These are phyloP conservation scores for Lithobates sylvaticus DNA, from an alignment of 2,797 vertebrate species.

Conservation along the genomic window DNA sequence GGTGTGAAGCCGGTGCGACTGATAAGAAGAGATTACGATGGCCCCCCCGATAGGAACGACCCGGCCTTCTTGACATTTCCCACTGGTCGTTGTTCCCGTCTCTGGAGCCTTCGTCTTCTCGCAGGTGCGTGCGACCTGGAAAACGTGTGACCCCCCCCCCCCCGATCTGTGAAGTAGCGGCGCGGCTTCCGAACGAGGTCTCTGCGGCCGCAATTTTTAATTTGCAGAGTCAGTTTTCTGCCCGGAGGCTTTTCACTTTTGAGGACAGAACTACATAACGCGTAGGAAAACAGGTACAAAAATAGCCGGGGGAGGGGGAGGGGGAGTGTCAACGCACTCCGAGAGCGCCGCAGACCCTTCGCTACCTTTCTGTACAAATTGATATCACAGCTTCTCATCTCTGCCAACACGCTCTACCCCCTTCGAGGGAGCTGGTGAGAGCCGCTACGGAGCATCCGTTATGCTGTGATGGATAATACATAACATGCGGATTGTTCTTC, in stretches of 20 bases:
- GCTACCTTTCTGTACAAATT: not conserved
- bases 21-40: no score
- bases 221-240: not conserved
- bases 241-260: not conserved
- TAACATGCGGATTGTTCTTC: no score
- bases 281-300: not conserved
- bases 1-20: no score
- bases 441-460: no score
- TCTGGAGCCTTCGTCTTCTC: no score
- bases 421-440: no score
- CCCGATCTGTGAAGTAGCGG: not conserved
- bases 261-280: not conserved
- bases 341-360: not conserved
- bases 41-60: no score
- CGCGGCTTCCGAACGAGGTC: not conserved
- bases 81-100: no score
- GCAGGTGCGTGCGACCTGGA: not conserved
- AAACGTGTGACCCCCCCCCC: not conserved
- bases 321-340: not conserved
- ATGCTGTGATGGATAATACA: no score
- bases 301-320: not conserved
- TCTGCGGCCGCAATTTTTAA: not conserved
- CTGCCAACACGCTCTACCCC: no score
- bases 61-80: no score
- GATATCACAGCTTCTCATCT: not conserved